Evolutionary conservation across 2,888 invertebrate species (phyloP), one percentile per base, ranked within the genome.

Genomic region (Ferrisia virgata): DNA sequence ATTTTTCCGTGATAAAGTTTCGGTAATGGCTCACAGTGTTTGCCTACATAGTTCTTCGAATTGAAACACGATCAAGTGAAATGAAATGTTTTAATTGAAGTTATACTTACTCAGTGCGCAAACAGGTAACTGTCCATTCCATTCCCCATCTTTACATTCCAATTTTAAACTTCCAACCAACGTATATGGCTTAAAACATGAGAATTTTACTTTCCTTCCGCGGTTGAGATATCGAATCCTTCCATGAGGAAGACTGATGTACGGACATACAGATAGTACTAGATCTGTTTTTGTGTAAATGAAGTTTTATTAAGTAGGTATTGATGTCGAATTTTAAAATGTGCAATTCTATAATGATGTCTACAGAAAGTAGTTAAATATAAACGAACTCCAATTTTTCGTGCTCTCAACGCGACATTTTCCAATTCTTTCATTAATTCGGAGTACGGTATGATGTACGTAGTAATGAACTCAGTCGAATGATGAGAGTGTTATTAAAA

Each of bases 21-120:
- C 0, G 87, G 84, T 0, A 90, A 88, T 0, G 88, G 84, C 0
- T 86, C 72, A 87, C 95, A 95, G n/a, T 92, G 92, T 0, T 90
- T 86, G 86, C 89, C 94, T 94, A 87, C 33, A 88, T 89, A 86
- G 79, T 84, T 85, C 81, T 8, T 31, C 4, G 72, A 36, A 28
- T 53, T 43, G 1, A 64, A 39, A 5, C 39, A 39, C 39, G 39
- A 39, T 39, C 11, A 8, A 11, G 39, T 39, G 39, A 39, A 39
- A 39, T n/a, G n/a, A n/a, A n/a, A n/a, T n/a, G n/a, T n/a, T n/a
- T n/a, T n/a, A n/a, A 53, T 28, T n/a, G 88, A 93, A 94, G n/a
- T n/a, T n/a, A n/a, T n/a, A n/a, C n/a, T 92, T 89, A 95, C 95
- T 91, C n/a, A n/a, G n/a, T 87, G 94, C 92, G 89, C 95, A 95